Conservation (phyloP, 2,888 invertebrate genomes). For the Agrotis puta region DNA sequence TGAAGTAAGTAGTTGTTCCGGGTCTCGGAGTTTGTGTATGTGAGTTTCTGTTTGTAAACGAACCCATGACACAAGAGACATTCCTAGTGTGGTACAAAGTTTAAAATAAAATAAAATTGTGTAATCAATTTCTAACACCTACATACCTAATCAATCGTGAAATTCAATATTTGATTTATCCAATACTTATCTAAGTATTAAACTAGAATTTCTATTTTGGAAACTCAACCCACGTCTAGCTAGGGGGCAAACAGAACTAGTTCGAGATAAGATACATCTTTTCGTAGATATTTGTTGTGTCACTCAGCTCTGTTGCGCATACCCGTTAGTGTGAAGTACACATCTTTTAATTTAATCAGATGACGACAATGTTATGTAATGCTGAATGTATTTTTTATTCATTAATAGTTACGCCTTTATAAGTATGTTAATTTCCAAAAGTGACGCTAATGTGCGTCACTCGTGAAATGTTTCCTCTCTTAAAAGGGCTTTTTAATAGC, state of each 20-base stretch:
- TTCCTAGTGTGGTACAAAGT: too few species aligned
- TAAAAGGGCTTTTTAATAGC: not conserved
- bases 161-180: not conserved
- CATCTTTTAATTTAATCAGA: conserved; percentile 41
- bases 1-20: too few species aligned
- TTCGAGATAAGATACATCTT: conserved; percentile 51
- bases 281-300: conserved; percentile 39
- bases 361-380: conserved; percentile 38
- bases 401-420: not conserved
- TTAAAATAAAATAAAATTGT: too few species aligned
- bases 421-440: not conserved
- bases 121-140: too few species aligned
- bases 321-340: not conserved
- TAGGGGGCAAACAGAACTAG: conserved; percentile 46
- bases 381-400: conserved; percentile 1
- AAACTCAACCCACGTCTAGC: conserved; percentile 40
- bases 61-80: too few species aligned
- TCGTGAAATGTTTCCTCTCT: not conserved
- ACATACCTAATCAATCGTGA: too few species aligned
- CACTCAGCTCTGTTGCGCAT: conserved; percentile 51
- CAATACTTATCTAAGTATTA: not conserved
- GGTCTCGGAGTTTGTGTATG: too few species aligned
- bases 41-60: too few species aligned
- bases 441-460: not conserved
- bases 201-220: conserved; percentile 11